phyloP scores from a whole-genome alignment of 2,797 vertebrate species.

The Zonotrichia albicollis region DNA sequence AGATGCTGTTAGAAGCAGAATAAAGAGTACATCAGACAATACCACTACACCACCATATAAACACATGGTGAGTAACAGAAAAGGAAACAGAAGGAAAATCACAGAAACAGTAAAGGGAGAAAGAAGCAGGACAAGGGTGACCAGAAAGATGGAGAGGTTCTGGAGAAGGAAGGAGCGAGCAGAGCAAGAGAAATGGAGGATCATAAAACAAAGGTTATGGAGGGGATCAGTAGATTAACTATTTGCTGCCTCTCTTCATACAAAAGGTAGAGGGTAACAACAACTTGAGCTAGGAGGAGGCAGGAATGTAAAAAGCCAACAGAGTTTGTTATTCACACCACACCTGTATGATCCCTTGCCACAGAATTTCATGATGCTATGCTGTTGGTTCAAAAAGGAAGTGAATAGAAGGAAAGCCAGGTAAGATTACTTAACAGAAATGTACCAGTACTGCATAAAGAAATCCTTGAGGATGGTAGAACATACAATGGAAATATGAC shows the following conservation, averaged over 20 bases:
- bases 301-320: not conserved
- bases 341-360: not conserved
- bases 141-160: not conserved
- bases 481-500: not conserved
- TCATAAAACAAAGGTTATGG: not conserved
- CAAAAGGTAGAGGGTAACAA: not conserved
- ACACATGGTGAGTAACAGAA: not conserved
- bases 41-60: not conserved
- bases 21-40: not conserved
- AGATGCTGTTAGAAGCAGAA: not conserved
- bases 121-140: accelerated
- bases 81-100: not conserved
- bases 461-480: not conserved
- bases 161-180: not conserved
- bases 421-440: not conserved
- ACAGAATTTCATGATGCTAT: not conserved
- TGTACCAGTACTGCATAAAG: not conserved
- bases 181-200: not conserved
- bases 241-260: not conserved
- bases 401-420: not conserved
- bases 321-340: not conserved
- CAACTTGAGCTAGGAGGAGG: not conserved
- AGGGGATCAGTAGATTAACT: not conserved
- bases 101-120: not conserved
- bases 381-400: not conserved